Evolutionary conservation across 2,888 invertebrate species (phyloP), one percentile per base, ranked within the genome.

Genomic region (Tridacna gigas): DNA sequence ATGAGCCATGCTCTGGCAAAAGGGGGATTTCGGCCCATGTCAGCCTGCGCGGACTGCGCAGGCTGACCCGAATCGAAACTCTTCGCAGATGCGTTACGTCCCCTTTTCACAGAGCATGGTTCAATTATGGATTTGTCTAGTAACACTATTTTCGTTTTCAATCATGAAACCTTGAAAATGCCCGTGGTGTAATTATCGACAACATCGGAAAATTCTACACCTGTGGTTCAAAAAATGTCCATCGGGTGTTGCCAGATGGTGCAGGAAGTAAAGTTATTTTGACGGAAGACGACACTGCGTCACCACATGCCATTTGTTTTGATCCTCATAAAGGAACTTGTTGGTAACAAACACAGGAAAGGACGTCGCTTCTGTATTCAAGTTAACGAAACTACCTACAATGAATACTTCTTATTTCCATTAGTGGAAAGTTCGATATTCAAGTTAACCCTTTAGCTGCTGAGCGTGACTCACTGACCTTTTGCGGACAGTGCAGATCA

Each of bases 181-280:
- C 84, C 4, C 75, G 84, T n/a, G 87, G 84, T 18, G 67, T 87
- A 2, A 65, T 81, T 7, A 77, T 82, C 15, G 87, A 85, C 37
- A 74, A 80, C 5, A 69, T 74, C n/a, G 87, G 87, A 11, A 76
- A 78, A 60, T 78, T 83, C 22, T 87, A 84, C 60, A 84, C 85
- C 22, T 87, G 87, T 60, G 87, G 87, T 11, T 84, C 84, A 0
- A 85, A 83, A 45, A 87, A 84, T 60, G 79, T 87, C 12, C 83
- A 82, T 56, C 83, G 83, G 61, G 79, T 87, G 56, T 83, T 81
- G 11, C 78, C 80, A 26, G 87, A 87, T 76, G 87, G 87, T 7
- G 61, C 74, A n/a, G 51, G 22, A n/a, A 61, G 74, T 15, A 73
- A 79, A 20, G 63, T 84, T 13, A 45, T 87, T 11, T 51, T 87